These are phyloP conservation scores for Eubucco bourcierii DNA, from an alignment of 2,113 vertebrate species.

Conservation along the genomic window DNA sequence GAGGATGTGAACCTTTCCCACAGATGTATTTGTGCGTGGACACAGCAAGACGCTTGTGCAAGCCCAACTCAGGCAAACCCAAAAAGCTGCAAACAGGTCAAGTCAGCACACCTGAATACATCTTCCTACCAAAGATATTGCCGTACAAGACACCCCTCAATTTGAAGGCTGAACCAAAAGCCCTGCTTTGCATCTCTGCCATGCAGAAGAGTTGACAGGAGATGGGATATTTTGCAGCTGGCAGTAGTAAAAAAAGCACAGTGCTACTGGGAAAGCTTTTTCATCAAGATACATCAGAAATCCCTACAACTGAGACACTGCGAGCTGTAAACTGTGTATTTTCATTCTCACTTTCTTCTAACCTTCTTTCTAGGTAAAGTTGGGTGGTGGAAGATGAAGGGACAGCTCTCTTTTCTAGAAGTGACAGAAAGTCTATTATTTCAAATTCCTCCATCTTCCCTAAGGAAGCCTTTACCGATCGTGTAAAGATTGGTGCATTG, in stretches of 20 bases:
- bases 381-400: not conserved
- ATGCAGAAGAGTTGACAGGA: not conserved
- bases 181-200: not conserved
- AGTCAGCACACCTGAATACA: conserved; percentile 11
- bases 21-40: not conserved
- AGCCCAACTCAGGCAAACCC: not conserved
- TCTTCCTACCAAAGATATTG: not conserved
- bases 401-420: not conserved
- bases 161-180: not conserved
- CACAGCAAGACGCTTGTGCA: not conserved
- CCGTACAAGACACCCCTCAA: not conserved
- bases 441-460: not conserved
- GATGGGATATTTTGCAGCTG: not conserved
- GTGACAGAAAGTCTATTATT: not conserved
- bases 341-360: not conserved
- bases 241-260: not conserved
- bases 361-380: not conserved
- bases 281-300: not conserved
- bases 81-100: not conserved
- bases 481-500: not conserved
- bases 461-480: not conserved
- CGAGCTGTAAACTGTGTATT: not conserved
- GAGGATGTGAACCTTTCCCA: not conserved
- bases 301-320: not conserved
- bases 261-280: not conserved